Base-by-base conservation (phyloP, 2,888 invertebrate species). In the Charanyca ferruginea region DNA sequence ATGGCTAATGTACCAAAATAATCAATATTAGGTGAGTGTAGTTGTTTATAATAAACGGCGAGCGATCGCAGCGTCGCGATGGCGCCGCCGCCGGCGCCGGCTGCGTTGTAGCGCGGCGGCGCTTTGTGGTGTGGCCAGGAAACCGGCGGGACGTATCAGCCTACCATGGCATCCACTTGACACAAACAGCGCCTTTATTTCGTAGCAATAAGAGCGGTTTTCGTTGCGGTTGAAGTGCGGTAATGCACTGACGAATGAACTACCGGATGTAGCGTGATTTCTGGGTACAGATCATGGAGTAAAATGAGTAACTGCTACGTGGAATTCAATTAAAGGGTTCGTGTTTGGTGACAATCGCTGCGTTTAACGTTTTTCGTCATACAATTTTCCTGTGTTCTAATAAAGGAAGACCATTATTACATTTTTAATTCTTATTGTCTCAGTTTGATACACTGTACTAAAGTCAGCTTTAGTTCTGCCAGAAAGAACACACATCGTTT, bases 31-130 rank as follows among this genome's bases (percentile, higher is more conserved):
- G 80, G 81, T 85, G 80, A 84, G 82, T 82, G 80, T 77, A 76
- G 77, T 85, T 87, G 86, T 87, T 87, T 86, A 87, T 87, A 85
- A 84, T 85, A 87, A 83, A 84, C 75, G 78, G 80, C 74, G 69
- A 77, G 79, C 72, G 80, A 77, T 78, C 58, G 73, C 77, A 64
- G 83, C 87, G 79, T 79, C 82, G 78, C 76, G 74, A 70, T 76
- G 77, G 79, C 83, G 84, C 80, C 83, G 79, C 45, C 73, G 77
- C 60, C 79, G 83, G 77, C 82, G 82, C 81, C 81, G 80, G 68
- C 74, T 81, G 79, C 83, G 83, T 74, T 69, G 77, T 77, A 73
- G 65, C 72, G 73, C 72, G 66, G 66, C 81, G 81, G 74, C 79
- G 68, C 79, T 76, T 76, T 80, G 75, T 58, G 48, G 70, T 32